Percentiles rank a stretch among this genome's conserved stretches.
Evolutionary conservation across 2,797 vertebrate genomes (phyloP).

Genomic region (Urocyon cinereoargenteus): DNA sequence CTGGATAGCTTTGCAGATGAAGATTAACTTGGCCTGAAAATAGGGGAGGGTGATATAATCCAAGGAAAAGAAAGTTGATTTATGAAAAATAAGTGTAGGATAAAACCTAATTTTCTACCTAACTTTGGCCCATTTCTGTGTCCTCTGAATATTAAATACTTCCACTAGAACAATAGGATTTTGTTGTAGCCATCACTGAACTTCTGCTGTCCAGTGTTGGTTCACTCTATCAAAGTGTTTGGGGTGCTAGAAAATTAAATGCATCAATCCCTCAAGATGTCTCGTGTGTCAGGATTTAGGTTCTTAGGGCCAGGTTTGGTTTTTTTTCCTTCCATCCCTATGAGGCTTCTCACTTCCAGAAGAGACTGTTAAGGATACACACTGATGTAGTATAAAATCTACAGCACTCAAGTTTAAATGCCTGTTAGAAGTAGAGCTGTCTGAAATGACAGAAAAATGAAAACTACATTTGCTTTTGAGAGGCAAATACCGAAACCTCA

Average conservation of each 20-base stretch:
- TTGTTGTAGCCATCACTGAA: slow-evolving; percentile 25
- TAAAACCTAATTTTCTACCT: slow-evolving; percentile 67
- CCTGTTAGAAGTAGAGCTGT: slow-evolving; percentile 85
- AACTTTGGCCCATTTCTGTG: slow-evolving; percentile 48
- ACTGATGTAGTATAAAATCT: slow-evolving; percentile 84
- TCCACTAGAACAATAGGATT: slow-evolving; percentile 67
- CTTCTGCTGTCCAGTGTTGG: slow-evolving; percentile 73
- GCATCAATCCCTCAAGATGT: slow-evolving; percentile 81
- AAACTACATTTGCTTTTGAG: slow-evolving; percentile 83
- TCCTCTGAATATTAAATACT: slow-evolving; percentile 67
- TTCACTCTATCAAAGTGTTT: slow-evolving; percentile 80
- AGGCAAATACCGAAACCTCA: slow-evolving; percentile 81
- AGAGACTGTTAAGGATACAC: slow-evolving; percentile 84
- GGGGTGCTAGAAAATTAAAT: slow-evolving; percentile 85
- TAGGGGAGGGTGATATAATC: background rate
- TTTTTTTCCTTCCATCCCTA: slow-evolving; percentile 75
- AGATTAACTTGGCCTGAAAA: slow-evolving; percentile 59
- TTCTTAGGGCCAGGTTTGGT: slow-evolving; percentile 72
- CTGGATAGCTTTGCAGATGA: slow-evolving; percentile 33
- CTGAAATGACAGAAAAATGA: slow-evolving; percentile 79
- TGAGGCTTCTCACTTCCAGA: slow-evolving; percentile 86
- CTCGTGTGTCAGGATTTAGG: slow-evolving; percentile 84
- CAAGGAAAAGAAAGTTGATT: slow-evolving; percentile 49
- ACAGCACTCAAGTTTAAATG: slow-evolving; percentile 83
- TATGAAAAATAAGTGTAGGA: slow-evolving; percentile 61